phyloP scores from a whole-genome alignment of 1,140 invertebrate species.

The Brachionus sp. region DNA sequence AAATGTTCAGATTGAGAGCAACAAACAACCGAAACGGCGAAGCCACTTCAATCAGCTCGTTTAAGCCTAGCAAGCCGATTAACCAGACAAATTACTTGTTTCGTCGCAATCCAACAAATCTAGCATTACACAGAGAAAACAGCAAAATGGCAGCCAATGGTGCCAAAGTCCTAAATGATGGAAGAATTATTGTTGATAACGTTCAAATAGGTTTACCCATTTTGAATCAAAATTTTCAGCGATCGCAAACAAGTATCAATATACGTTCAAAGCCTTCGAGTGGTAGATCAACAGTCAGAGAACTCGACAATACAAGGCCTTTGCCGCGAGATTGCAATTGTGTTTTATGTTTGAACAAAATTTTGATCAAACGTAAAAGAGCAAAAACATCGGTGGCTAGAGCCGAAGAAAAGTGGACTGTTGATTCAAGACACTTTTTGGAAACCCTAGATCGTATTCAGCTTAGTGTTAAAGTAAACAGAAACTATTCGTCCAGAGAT shows the following conservation, averaged over 20 bases:
- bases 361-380: not conserved
- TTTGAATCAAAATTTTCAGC: not conserved
- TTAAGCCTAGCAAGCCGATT: conserved; percentile 36
- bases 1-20: conserved; percentile 18
- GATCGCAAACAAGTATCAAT: not conserved
- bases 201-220: not conserved
- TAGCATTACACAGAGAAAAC: not conserved
- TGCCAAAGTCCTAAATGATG: not conserved
- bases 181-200: not conserved
- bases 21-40: not conserved
- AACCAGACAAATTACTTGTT: conserved; percentile 34
- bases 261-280: not conserved
- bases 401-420: not conserved
- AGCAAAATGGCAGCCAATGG: not conserved
- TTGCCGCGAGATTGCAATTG: not conserved
- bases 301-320: not conserved
- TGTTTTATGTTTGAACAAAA: conserved; percentile 23
- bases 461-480: conserved; percentile 5
- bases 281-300: not conserved
- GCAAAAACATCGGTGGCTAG: not conserved
- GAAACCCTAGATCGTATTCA: not conserved
- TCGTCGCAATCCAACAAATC: not conserved
- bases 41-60: not conserved
- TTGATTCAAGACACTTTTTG: conserved; percentile 9
- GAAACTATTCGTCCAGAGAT: not conserved